A percentile compares a stretch with the other conserved stretches of the same genome.
phyloP scores from a whole-genome alignment of 2,113 vertebrate species.

The Donacobius atricapilla region DNA sequence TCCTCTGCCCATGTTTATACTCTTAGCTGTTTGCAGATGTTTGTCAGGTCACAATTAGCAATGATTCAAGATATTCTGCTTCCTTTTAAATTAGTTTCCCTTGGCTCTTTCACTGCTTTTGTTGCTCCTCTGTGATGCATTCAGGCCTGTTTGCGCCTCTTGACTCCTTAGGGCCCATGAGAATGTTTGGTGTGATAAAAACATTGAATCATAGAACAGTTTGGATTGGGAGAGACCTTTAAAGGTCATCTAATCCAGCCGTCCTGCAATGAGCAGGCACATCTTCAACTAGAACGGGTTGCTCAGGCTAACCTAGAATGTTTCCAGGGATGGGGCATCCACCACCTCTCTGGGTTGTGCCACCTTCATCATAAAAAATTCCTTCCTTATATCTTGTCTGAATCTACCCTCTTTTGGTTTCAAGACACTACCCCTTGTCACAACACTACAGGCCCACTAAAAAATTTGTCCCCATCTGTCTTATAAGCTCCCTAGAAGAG shows the following conservation, averaged over 20 bases:
- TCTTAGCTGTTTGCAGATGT: not conserved
- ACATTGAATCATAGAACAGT: not conserved
- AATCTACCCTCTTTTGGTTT: not conserved
- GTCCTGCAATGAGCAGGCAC: not conserved
- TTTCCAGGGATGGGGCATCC: not conserved
- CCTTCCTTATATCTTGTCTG: not conserved
- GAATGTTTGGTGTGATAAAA: not conserved
- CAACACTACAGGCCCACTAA: not conserved
- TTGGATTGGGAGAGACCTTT: not conserved
- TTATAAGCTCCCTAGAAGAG: not conserved
- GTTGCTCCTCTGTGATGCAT: not conserved
- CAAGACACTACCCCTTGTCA: not conserved
- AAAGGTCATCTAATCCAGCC: not conserved
- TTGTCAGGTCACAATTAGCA: not conserved
- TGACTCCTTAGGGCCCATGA: not conserved
- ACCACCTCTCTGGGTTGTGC: not conserved
- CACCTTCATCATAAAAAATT: not conserved
- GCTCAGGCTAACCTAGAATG: not conserved
- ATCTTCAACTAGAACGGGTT: not conserved
- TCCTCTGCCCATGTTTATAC: not conserved
- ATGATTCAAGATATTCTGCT: not conserved
- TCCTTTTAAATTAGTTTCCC: not conserved
- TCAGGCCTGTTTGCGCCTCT: not conserved
- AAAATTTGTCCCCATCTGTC: not conserved
- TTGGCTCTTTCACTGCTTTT: not conserved